phyloP scores from a whole-genome alignment of 2,113 vertebrate species.

The Brachionichthys hirsutus region DNA sequence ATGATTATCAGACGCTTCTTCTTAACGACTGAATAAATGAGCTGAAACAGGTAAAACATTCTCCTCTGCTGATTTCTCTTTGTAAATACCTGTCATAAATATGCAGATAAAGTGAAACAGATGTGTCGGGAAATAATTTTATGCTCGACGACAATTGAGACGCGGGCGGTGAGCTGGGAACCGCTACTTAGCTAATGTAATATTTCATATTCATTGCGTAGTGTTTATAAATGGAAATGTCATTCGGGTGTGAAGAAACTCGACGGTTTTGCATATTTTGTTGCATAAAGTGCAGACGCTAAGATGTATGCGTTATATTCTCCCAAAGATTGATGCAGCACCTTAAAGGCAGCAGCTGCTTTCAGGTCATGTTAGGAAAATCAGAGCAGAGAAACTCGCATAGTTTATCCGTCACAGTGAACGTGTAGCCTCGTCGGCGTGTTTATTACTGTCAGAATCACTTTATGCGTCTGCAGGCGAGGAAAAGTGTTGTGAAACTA shows the following conservation, averaged over 20 bases:
- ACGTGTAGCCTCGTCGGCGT: slow-evolving; percentile 36
- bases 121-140: neutral
- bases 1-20: slow-evolving; percentile 3
- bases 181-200: neutral
- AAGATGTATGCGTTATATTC: slow-evolving; percentile 16
- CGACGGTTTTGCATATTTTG: slow-evolving; percentile 22
- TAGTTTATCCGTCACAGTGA: too few relatives aligned
- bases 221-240: slow-evolving; percentile 16
- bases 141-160: neutral
- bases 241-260: slow-evolving; percentile 9
- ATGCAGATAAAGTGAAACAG: neutral
- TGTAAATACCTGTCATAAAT: neutral
- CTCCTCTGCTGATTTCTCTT: slow-evolving; percentile 6
- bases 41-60: slow-evolving; percentile 28
- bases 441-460: neutral
- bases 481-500: too few relatives aligned
- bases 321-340: slow-evolving; percentile 20
- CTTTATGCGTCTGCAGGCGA: too few relatives aligned
- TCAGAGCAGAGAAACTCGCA: too few relatives aligned
- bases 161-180: neutral
- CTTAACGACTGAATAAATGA: slow-evolving; percentile 31
- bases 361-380: slow-evolving; percentile 9
- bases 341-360: slow-evolving; percentile 11
- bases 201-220: neutral
- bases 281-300: slow-evolving; percentile 23